A percentile compares a stretch with the other conserved stretches of the same genome.
Conservation (phyloP, 2,797 vertebrate genomes). For the Melanotaenia trifasciata region DNA sequence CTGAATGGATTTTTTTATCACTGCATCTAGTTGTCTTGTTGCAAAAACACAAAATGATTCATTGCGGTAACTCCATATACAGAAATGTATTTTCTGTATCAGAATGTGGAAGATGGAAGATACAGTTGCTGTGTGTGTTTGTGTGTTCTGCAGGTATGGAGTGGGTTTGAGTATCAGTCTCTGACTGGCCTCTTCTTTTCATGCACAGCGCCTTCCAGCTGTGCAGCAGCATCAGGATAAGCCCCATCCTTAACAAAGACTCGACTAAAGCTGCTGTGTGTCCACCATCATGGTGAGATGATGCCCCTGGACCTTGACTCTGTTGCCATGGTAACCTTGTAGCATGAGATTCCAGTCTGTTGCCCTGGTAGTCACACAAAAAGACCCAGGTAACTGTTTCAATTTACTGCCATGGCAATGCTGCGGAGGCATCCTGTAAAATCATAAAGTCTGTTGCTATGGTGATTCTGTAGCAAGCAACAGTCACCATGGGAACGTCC, state of each 20-base stretch:
- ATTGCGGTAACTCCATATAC: too few species aligned
- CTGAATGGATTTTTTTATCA: background rate
- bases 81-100: too few species aligned
- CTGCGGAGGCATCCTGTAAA: constrained; percentile 32
- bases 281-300: constrained; percentile 57
- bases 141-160: constrained; percentile 62
- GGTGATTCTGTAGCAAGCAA: constrained; percentile 65
- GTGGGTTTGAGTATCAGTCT: constrained; percentile 63
- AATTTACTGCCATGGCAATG: constrained; percentile 62
- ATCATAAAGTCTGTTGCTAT: constrained; percentile 57
- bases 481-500: constrained; percentile 90
- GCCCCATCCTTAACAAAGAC: constrained; percentile 25
- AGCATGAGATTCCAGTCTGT: constrained; percentile 37
- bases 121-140: background rate
- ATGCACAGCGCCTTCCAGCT: constrained; percentile 27
- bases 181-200: constrained; percentile 20
- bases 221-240: constrained; percentile 54
- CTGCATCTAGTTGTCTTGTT: background rate
- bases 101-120: background rate
- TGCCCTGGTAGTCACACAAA: constrained; percentile 81
- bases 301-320: constrained; percentile 59
- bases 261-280: constrained; percentile 38
- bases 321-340: constrained; percentile 77
- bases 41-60: background rate
- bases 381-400: constrained; percentile 35